Evolutionary conservation across 2,797 vertebrate genomes (phyloP).

Genomic region (Kryptolebias ocellatus): DNA sequence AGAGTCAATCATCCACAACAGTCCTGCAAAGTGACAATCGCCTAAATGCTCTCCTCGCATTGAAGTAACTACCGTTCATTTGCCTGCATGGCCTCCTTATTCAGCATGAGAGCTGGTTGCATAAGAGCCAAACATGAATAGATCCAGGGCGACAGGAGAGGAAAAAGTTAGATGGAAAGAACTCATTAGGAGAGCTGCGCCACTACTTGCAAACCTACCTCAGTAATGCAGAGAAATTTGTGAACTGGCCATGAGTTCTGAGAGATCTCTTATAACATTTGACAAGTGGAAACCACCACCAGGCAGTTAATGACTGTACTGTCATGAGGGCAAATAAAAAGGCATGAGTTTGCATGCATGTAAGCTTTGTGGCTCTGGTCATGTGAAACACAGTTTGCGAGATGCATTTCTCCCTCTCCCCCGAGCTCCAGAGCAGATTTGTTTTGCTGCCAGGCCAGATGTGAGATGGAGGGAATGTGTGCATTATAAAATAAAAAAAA

Average conservation of each 20-base stretch:
- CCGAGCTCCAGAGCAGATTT: conserved; percentile 31
- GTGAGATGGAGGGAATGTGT: conserved; percentile 46
- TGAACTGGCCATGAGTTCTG: conserved; percentile 67
- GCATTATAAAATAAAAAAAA: conserved; percentile 13
- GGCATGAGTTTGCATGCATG: conserved; percentile 65
- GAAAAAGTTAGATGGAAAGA: conserved; percentile 70
- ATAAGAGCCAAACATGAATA: conserved; percentile 59
- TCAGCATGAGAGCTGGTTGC: conserved; percentile 56
- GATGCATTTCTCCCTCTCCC: conserved; percentile 48
- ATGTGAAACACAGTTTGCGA: conserved; percentile 54
- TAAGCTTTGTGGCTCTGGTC: conserved; percentile 54
- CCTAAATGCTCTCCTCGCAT: conserved; percentile 69
- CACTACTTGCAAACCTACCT: conserved; percentile 50
- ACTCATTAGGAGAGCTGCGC: conserved; percentile 64
- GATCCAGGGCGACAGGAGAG: conserved; percentile 69
- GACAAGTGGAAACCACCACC: conserved; percentile 71
- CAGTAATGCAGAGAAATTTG: conserved; percentile 48
- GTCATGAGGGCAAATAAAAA: conserved; percentile 73
- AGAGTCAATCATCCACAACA: conserved; percentile 64
- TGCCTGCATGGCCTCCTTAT: conserved; percentile 37
- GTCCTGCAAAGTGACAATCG: conserved; percentile 62
- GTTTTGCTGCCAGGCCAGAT: conserved; percentile 58
- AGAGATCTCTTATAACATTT: conserved; percentile 61
- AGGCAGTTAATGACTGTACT: conserved; percentile 66
- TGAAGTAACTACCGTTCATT: conserved; percentile 63